phyloP scores from a whole-genome alignment of 2,797 vertebrate species.

The Zonotrichia albicollis region DNA sequence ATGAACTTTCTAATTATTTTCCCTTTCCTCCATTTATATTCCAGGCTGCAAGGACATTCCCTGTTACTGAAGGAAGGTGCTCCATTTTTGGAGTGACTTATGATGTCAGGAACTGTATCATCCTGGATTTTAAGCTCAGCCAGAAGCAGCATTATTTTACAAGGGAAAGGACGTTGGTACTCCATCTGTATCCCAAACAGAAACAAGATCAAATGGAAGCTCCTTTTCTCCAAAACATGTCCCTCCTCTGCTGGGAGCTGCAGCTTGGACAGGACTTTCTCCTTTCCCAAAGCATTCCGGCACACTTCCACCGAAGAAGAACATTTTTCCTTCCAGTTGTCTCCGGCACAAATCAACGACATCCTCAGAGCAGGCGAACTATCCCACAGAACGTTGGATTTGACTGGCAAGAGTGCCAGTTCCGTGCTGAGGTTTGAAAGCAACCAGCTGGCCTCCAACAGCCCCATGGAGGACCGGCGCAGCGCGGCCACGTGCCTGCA shows the following conservation, averaged over 20 bases:
- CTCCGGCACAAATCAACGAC: conserved; percentile 83
- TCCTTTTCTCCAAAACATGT: background rate
- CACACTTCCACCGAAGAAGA: conserved; percentile 82
- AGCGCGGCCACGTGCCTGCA: conserved; percentile 89
- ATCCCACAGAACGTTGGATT: conserved; percentile 78
- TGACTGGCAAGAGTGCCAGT: conserved; percentile 75
- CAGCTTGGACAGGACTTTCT: background rate
- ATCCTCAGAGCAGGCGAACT: conserved; percentile 86
- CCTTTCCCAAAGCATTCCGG: conserved; percentile 55
- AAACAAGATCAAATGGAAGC: conserved; percentile 51
- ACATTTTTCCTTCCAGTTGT: conserved; percentile 84
- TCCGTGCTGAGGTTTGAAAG: conserved; percentile 89
- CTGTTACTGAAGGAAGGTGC: background rate
- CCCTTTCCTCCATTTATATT: background rate
- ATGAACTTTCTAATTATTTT: background rate
- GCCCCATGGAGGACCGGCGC: conserved; percentile 89
- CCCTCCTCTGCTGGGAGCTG: conserved; percentile 45
- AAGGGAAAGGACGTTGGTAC: conserved; percentile 65
- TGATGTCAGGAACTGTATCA: conserved; percentile 85
- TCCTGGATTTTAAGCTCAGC: conserved; percentile 80
- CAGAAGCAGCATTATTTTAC: conserved; percentile 64
- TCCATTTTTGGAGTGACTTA: conserved; percentile 40
- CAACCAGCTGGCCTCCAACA: conserved; percentile 91
- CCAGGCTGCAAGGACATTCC: conserved; percentile 27
- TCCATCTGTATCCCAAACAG: conserved; percentile 53